Conservation (phyloP, 2,113 vertebrate genomes). For the Craseonycteris thonglongyai region DNA sequence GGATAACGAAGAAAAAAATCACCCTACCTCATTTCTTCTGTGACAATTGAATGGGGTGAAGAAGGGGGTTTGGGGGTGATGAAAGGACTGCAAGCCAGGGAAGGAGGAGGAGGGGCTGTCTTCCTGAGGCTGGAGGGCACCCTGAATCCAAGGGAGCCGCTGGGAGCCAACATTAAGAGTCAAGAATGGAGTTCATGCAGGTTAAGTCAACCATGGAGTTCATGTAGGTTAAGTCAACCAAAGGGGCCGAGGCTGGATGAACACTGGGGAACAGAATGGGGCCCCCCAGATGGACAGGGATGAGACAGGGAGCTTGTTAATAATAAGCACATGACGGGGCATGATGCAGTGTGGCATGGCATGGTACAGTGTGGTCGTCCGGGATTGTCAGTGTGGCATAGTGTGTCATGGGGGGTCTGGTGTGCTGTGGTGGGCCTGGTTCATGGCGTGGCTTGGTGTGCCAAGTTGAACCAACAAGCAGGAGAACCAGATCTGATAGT, state of each 20-base stretch:
- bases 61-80: background rate
- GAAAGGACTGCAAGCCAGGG: background rate
- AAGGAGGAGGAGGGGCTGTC: too few relatives aligned
- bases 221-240: background rate
- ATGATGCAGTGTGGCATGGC: background rate
- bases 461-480: background rate
- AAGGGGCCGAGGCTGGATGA: background rate
- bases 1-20: background rate
- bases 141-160: background rate
- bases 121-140: background rate
- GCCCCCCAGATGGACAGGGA: background rate
- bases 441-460: background rate
- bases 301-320: background rate
- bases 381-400: too few relatives aligned
- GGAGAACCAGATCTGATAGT: background rate
- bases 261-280: background rate
- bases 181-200: background rate
- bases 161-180: background rate
- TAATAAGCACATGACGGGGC: background rate
- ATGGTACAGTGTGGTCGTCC: background rate
- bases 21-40: background rate
- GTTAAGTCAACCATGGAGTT: background rate
- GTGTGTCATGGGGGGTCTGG: background rate
- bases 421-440: too few relatives aligned
- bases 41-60: background rate